Evolutionary conservation across 2,888 invertebrate species (phyloP).

Genomic region (Endomychus coccineus): DNA sequence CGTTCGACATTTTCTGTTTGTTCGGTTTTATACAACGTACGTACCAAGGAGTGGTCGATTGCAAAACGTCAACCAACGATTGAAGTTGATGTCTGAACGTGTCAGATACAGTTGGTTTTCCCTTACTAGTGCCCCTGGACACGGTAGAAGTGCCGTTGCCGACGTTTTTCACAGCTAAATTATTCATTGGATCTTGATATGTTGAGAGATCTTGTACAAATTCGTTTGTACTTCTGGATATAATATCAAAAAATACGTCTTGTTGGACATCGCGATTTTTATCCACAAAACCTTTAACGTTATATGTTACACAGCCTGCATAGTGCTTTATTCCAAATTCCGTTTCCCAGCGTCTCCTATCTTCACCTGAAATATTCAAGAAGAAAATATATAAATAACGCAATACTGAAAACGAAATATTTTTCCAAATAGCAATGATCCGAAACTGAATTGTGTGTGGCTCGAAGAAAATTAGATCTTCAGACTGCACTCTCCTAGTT

Average conservation of each 20-base stretch:
- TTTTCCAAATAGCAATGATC: too few relatives aligned
- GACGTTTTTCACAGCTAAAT: conserved; percentile 22
- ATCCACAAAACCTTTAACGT: conserved; percentile 77
- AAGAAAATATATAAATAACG: too few relatives aligned
- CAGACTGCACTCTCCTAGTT: too few relatives aligned
- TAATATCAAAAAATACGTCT: conserved; percentile 84
- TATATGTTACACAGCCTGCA: conserved; percentile 81
- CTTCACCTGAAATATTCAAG: conserved; percentile 56
- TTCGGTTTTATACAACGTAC: conserved; percentile 92
- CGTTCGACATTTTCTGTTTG: conserved; percentile 70
- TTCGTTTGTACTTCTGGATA: conserved; percentile 73
- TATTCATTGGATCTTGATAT: conserved; percentile 49
- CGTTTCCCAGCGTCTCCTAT: conserved; percentile 81
- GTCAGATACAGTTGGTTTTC: conserved; percentile 83
- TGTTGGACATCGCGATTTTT: conserved; percentile 91
- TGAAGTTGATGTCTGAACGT: conserved; percentile 83
- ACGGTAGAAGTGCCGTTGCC: conserved; percentile 49
- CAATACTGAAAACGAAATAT: too few relatives aligned
- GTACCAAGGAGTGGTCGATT: conserved; percentile 87
- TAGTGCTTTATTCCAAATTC: conserved; percentile 87
- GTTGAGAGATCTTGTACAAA: conserved; percentile 72
- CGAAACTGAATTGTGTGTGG: too few relatives aligned
- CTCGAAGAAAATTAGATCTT: too few relatives aligned
- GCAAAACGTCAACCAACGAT: conserved; percentile 80
- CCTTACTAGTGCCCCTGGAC: conserved; percentile 80